phyloP scores from a whole-genome alignment of 2,888 invertebrate species.

The Coronaproctus castanopsis region DNA sequence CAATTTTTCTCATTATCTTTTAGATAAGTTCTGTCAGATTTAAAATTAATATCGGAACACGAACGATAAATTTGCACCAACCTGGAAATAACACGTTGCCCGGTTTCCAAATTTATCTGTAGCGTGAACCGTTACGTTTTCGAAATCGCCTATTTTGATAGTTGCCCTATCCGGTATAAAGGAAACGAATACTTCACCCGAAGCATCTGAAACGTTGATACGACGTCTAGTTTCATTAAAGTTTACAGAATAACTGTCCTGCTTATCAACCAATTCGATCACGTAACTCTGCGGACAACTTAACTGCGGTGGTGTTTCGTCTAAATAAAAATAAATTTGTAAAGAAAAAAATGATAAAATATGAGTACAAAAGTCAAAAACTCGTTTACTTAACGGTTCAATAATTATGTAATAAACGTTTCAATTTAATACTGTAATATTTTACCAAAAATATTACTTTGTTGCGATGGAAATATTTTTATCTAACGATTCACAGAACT shows the following conservation, averaged over 20 bases:
- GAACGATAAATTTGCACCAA: too few species aligned
- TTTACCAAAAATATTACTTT: not conserved
- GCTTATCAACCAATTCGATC: constrained; percentile 70
- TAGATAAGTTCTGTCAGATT: too few species aligned
- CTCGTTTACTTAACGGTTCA: not conserved
- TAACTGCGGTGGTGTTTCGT: constrained; percentile 71
- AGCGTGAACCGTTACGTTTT: constrained; percentile 79
- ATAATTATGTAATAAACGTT: not conserved
- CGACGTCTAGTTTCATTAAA: constrained; percentile 72
- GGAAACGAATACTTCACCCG: constrained; percentile 63
- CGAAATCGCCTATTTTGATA: constrained; percentile 67
- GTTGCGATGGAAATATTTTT: too few species aligned
- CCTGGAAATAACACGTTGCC: constrained; percentile 81
- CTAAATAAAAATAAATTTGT: constrained; percentile 28
- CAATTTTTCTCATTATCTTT: too few species aligned
- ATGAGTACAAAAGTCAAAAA: not conserved
- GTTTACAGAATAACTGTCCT: constrained; percentile 74
- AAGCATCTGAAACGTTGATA: constrained; percentile 69
- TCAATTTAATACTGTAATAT: not conserved
- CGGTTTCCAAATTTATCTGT: constrained; percentile 70
- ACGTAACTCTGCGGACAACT: constrained; percentile 88
- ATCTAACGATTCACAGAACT: too few species aligned
- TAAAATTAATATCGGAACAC: too few species aligned
- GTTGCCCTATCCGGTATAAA: constrained; percentile 66
- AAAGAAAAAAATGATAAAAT: too few species aligned